These are phyloP conservation scores for Cotesia congregata DNA, from an alignment of 2,888 invertebrate genomes.

Conservation along the genomic window DNA sequence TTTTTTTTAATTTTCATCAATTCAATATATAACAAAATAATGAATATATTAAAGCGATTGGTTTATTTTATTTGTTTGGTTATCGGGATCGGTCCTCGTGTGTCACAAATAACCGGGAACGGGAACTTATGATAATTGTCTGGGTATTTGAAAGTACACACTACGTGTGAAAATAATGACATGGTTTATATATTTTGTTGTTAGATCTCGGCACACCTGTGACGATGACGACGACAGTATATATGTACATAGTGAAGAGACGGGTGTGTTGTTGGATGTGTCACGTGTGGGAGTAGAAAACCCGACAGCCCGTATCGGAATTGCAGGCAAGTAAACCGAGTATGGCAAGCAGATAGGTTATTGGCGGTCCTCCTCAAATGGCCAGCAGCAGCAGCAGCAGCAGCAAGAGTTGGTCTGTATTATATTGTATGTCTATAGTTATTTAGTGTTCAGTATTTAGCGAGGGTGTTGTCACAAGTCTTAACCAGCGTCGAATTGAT, in stretches of 20 bases:
- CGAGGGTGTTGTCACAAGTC: slow-evolving; percentile 24
- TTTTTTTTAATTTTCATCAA: slow-evolving; percentile 22
- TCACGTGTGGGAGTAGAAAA: slow-evolving; percentile 59
- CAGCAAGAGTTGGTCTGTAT: slow-evolving; percentile 53
- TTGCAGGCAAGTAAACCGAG: slow-evolving; percentile 39
- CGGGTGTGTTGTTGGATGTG: not conserved
- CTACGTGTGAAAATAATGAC: not conserved
- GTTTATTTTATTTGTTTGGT: not conserved
- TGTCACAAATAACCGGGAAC: not conserved
- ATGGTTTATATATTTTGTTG: not conserved
- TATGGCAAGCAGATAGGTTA: slow-evolving; percentile 57
- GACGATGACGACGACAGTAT: not conserved
- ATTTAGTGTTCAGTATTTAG: not conserved
- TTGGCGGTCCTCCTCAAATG: slow-evolving; percentile 67
- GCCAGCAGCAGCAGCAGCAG: slow-evolving; percentile 65
- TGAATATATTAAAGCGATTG: not conserved
- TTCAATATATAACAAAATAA: slow-evolving; percentile 12
- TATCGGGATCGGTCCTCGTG: not conserved
- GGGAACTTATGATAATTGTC: not conserved
- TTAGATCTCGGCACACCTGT: slow-evolving; percentile 25
- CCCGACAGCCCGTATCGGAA: slow-evolving; percentile 61
- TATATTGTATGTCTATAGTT: not conserved
- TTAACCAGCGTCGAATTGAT: slow-evolving; percentile 18
- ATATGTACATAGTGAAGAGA: not conserved
- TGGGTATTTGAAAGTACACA: slow-evolving; percentile 3